These are phyloP conservation scores for Stramonita haemastoma DNA, from an alignment of 2,888 invertebrate species.

Conservation along the genomic window DNA sequence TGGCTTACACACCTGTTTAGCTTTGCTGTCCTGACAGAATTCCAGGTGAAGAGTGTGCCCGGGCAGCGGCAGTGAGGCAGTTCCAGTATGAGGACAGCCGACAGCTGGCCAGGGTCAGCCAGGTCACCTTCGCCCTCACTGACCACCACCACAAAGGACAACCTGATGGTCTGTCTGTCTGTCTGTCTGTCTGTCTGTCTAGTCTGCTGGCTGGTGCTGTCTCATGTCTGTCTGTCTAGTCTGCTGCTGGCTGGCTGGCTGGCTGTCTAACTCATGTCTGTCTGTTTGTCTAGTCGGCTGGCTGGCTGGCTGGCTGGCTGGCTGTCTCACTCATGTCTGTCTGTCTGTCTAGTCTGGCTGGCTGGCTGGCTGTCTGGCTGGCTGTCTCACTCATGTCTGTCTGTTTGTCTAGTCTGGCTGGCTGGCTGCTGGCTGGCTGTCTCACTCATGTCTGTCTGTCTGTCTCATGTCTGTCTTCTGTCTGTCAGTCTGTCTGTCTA, in stretches of 20 bases:
- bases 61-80: background rate
- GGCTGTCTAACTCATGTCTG: background rate
- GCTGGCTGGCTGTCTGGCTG: no score
- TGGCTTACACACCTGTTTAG: no score
- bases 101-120: background rate
- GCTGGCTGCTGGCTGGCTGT: background rate
- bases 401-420: background rate
- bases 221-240: background rate
- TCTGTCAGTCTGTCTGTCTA: background rate
- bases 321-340: background rate
- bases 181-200: background rate
- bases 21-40: background rate
- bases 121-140: background rate
- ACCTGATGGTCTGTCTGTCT: background rate
- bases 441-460: no score
- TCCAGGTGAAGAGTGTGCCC: background rate
- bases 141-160: background rate
- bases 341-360: background rate
- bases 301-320: no score
- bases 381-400: background rate
- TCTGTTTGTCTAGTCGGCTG: background rate
- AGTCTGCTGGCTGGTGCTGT: background rate
- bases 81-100: conserved; percentile 5
- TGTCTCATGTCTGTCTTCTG: no score
- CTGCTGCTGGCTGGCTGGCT: background rate